These are phyloP conservation scores for Parochlus steinenii DNA, from an alignment of 2,888 invertebrate species.

Conservation along the genomic window DNA sequence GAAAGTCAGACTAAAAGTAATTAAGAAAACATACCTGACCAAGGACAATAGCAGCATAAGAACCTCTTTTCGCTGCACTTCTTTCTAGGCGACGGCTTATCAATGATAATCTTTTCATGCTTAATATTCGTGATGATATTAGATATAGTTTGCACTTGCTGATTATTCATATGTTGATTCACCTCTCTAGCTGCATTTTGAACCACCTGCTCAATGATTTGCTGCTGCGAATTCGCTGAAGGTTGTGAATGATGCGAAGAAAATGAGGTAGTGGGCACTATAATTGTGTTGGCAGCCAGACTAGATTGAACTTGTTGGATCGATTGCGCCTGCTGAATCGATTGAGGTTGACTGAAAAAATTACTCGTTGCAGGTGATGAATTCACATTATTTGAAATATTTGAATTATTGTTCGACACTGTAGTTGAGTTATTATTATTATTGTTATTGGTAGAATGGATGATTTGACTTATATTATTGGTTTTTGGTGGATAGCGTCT, in stretches of 20 bases:
- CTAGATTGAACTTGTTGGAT: conserved; percentile 13
- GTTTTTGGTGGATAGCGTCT: conserved; percentile 34
- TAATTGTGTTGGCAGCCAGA: no score
- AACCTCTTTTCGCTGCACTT: conserved; percentile 47
- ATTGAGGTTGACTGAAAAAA: conserved; percentile 26
- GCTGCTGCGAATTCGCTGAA: no score
- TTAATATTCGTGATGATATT: conserved; percentile 7
- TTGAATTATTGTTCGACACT: conserved; percentile 27
- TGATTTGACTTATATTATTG: conserved; percentile 15
- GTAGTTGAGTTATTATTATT: conserved; percentile 26
- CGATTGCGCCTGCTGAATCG: conserved; percentile 24
- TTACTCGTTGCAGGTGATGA: no score
- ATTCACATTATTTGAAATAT: no score
- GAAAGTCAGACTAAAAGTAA: not conserved
- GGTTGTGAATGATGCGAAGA: no score
- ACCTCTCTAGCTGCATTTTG: conserved; percentile 3
- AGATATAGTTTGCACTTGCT: not conserved
- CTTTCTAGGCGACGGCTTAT: not conserved
- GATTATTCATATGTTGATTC: conserved; percentile 4
- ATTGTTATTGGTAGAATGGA: conserved; percentile 40
- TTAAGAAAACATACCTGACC: conserved; percentile 40
- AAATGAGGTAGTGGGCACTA: no score
- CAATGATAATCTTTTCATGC: conserved; percentile 6
- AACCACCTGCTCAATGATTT: conserved; percentile 10
- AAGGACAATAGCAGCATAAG: conserved; percentile 78